phyloP scores from a whole-genome alignment of 1,140 invertebrate genomes.

The Piezodorus guildinii region DNA sequence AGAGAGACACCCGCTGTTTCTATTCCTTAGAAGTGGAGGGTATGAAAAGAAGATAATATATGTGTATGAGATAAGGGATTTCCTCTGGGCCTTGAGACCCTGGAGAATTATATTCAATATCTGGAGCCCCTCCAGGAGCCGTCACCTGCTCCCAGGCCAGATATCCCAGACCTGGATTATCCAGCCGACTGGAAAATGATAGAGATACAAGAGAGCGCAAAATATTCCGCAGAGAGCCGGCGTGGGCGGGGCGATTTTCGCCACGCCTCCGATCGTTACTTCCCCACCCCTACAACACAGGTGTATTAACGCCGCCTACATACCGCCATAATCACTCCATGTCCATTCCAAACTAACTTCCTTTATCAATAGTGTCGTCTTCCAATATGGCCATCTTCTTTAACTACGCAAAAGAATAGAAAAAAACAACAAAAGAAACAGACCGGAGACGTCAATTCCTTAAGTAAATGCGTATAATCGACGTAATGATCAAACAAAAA shows the following conservation, averaged over 20 bases:
- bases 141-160: not conserved
- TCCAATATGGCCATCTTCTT: no score
- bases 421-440: no score
- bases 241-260: not conserved
- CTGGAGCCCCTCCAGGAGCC: not conserved
- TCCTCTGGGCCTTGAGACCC: not conserved
- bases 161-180: no score
- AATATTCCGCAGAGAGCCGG: no score
- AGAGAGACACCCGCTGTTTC: no score
- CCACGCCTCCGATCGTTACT: slow-evolving; percentile 14
- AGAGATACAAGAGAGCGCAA: no score
- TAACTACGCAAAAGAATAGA: no score
- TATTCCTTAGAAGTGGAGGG: not conserved
- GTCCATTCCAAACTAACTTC: no score
- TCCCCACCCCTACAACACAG: not conserved
- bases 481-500: not conserved
- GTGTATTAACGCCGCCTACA: slow-evolving; percentile 1
- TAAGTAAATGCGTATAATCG: no score
- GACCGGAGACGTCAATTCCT: no score
- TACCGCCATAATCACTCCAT: slow-evolving; percentile 6
- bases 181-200: no score
- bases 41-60: slow-evolving; percentile 10
- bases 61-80: slow-evolving; percentile 4
- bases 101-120: slow-evolving; percentile 3
- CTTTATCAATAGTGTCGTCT: no score